phyloP scores from a whole-genome alignment of 2,797 vertebrate genomes.

The Hydrolagus colliei region DNA sequence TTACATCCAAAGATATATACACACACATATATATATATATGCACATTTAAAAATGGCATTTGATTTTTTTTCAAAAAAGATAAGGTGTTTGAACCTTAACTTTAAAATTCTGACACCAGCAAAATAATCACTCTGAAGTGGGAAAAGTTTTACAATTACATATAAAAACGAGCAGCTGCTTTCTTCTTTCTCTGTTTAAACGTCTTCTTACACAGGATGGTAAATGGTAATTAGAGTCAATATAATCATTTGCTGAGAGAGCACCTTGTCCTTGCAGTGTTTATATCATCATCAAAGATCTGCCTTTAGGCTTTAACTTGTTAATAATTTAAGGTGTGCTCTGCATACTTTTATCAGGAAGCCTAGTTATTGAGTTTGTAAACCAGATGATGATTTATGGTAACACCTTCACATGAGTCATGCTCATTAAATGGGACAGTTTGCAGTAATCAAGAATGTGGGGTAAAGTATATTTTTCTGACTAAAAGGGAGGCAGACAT shows the following conservation, averaged over 20 bases:
- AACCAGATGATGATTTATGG: constrained; percentile 95
- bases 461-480: constrained; percentile 61
- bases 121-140: neutral
- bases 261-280: constrained; percentile 92
- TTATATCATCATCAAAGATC: constrained; percentile 98
- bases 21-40: too few species aligned
- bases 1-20: too few species aligned
- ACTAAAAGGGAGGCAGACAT: neutral
- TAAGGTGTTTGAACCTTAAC: too few species aligned
- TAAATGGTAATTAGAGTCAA: constrained; percentile 90
- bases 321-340: constrained; percentile 96
- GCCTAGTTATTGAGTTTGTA: constrained; percentile 95
- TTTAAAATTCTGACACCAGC: too few species aligned
- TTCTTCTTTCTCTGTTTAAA: constrained; percentile 57
- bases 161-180: neutral
- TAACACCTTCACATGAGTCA: constrained; percentile 86
- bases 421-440: constrained; percentile 87
- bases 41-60: too few species aligned
- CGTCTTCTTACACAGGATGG: constrained; percentile 60
- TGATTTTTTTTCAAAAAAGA: too few species aligned
- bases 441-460: constrained; percentile 75
- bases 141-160: constrained; percentile 17
- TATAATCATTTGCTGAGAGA: constrained; percentile 94
- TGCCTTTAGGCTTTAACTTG: constrained; percentile 84
- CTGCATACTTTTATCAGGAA: constrained; percentile 89